Percentiles rank a stretch among this genome's conserved stretches.
Conservation (phyloP, 2,113 vertebrate genomes). For the Bufo gargarizans region DNA sequence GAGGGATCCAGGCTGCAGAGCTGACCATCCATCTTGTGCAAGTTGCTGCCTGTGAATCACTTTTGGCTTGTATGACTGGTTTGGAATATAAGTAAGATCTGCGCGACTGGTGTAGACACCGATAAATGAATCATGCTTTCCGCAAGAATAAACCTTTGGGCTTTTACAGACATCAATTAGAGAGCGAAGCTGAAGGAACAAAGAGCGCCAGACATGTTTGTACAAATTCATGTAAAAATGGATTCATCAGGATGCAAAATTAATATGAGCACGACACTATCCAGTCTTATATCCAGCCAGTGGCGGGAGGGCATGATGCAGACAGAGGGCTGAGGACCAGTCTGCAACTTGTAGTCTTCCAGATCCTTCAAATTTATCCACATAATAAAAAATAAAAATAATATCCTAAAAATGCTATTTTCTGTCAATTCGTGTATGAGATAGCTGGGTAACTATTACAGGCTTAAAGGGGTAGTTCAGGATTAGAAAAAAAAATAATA, state of each 20-base stretch:
- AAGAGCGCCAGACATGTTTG: constrained; percentile 81
- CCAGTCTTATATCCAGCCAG: constrained; percentile 53
- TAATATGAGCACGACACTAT: constrained; percentile 68
- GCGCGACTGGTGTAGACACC: constrained; percentile 73
- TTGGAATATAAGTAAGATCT: constrained; percentile 73
- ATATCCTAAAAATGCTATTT: neutral
- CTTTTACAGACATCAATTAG: constrained; percentile 78
- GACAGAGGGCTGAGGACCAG: neutral
- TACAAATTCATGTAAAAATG: constrained; percentile 74
- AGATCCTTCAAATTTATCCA: neutral
- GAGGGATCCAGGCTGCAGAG: neutral
- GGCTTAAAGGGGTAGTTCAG: neutral
- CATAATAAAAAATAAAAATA: neutral
- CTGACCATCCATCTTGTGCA: neutral
- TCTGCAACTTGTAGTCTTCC: neutral
- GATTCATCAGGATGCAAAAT: constrained; percentile 76
- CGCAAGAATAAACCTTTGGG: constrained; percentile 77
- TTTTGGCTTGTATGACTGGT: constrained; percentile 68
- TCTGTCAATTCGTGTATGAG: neutral
- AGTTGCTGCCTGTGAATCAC: constrained; percentile 68
- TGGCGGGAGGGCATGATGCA: neutral
- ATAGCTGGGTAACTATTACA: neutral
- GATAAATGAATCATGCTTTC: constrained; percentile 81
- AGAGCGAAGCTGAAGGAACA: constrained; percentile 76
- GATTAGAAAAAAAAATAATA: neutral